These are phyloP conservation scores for Aegotheles bennettii DNA, from an alignment of 2,113 vertebrate genomes.

Conservation along the genomic window DNA sequence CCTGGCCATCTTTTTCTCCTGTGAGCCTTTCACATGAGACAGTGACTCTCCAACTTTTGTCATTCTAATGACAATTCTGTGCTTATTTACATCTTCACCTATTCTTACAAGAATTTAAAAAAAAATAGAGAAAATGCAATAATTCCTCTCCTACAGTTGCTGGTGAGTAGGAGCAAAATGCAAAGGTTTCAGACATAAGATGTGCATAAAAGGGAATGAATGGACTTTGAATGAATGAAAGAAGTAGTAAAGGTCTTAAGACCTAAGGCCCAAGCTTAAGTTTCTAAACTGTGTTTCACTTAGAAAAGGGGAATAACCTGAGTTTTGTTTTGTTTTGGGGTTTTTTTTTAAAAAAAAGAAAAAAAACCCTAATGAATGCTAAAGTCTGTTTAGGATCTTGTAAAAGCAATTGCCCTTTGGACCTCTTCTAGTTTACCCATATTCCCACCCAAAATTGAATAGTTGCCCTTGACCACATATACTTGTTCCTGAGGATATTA, in stretches of 20 bases:
- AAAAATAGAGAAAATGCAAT: background rate
- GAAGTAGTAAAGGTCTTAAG: background rate
- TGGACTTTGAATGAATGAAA: background rate
- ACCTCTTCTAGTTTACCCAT: background rate
- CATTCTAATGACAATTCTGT: background rate
- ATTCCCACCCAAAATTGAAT: slow-evolving; percentile 12
- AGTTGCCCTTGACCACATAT: background rate
- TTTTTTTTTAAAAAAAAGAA: background rate
- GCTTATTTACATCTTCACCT: background rate
- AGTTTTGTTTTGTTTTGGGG: too few relatives aligned
- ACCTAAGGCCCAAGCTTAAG: background rate
- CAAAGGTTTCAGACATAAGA: background rate
- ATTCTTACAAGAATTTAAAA: background rate
- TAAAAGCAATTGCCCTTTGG: background rate
- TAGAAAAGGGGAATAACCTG: background rate
- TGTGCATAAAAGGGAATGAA: background rate
- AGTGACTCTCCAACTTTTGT: background rate
- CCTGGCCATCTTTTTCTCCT: background rate
- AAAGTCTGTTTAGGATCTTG: background rate
- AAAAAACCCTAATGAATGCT: background rate
- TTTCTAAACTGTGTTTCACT: background rate
- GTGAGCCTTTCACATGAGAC: background rate
- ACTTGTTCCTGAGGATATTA: background rate
- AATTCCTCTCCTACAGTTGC: background rate
- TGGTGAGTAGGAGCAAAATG: background rate